phyloP scores from a whole-genome alignment of 1,140 invertebrate species.

The Eubasilissa regina region DNA sequence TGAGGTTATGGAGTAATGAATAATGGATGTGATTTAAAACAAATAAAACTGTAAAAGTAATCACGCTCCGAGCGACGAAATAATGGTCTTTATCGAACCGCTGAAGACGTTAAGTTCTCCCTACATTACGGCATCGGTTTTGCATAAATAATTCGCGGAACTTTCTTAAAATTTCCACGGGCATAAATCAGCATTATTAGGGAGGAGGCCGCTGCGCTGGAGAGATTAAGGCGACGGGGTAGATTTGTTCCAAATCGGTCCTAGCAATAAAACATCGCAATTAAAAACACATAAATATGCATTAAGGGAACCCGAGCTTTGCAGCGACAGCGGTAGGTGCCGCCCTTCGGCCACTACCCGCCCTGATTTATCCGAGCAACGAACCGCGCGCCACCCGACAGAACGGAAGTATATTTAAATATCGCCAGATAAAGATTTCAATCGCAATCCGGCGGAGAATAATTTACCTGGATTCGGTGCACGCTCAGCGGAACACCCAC shows the following conservation, averaged over 20 bases:
- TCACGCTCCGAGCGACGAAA: constrained; percentile 10
- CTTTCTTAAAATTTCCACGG: constrained; percentile 44
- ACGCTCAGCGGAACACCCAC: not conserved
- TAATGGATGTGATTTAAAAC: constrained; percentile 29
- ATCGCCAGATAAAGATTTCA: constrained; percentile 40
- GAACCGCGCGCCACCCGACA: constrained; percentile 4
- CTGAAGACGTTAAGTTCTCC: constrained; percentile 22
- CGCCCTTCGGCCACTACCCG: not conserved
- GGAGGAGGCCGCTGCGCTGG: not conserved
- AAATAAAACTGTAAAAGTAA: constrained; percentile 34
- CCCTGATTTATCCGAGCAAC: constrained; percentile 28
- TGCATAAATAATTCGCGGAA: constrained; percentile 49
- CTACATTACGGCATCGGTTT: constrained; percentile 37
- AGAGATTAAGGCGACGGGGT: constrained; percentile 45
- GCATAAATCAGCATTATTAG: constrained; percentile 53
- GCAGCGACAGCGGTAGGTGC: not conserved
- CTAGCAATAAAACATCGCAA: constrained; percentile 51
- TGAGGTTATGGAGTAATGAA: not conserved
- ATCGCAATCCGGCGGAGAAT: constrained; percentile 12
- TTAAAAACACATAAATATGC: constrained; percentile 56
- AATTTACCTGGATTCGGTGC: constrained; percentile 13
- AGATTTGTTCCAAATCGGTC: constrained; percentile 39
- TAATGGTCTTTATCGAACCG: constrained; percentile 6
- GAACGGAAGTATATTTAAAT: constrained; percentile 40
- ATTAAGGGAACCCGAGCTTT: constrained; percentile 46